Evolutionary conservation across 2,113 vertebrate genomes (phyloP), one percentile per base, ranked within the genome.

Genomic region (Nycticorax nycticorax): DNA sequence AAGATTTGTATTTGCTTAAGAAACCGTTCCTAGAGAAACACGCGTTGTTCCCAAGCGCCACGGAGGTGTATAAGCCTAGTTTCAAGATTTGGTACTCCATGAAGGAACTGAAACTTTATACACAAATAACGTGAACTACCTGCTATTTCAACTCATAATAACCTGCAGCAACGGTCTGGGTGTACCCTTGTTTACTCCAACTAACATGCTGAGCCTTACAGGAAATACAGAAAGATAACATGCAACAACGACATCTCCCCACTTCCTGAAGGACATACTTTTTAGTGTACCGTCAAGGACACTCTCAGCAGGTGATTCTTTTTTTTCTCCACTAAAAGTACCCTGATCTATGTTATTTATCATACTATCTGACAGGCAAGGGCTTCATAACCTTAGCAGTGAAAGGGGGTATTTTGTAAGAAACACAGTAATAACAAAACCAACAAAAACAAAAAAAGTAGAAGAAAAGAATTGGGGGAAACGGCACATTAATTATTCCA

Each of bases 111-210:
- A 95, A 95, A 72, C 52, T 91, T 60, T 22, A 18, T 56, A 33
- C 57, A 88, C 53, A 68, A 68, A 85, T 32, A 92, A 60, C 0
- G 0, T 47, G 62, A 83, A 27, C 62, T 94, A 76, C 81, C 66
- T 93, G 92, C 59, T 79, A 16, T 45, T 94, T 91, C 74, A 82
- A 5, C 63, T 48, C 32, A 20, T 24, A 76, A 78, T 37, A 93
- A 83, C 53, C 71, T 83, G 74, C 78, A 90, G 41, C 78, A 69
- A 18, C 19, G 1, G 13, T 26, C 77, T 87, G 89, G 69, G 93
- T 92, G 85, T 53, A 85, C 66, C 71, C 71, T 69, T 95, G 67
- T 96, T 96, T 94, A 80, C 90, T 55, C 50, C 75, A 85, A 76
- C 39, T 37, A 89, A 45, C 62, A 69, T 14, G 45, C 77, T 82